phyloP scores from a whole-genome alignment of 2,797 vertebrate genomes.

The Intellagama lesueurii region DNA sequence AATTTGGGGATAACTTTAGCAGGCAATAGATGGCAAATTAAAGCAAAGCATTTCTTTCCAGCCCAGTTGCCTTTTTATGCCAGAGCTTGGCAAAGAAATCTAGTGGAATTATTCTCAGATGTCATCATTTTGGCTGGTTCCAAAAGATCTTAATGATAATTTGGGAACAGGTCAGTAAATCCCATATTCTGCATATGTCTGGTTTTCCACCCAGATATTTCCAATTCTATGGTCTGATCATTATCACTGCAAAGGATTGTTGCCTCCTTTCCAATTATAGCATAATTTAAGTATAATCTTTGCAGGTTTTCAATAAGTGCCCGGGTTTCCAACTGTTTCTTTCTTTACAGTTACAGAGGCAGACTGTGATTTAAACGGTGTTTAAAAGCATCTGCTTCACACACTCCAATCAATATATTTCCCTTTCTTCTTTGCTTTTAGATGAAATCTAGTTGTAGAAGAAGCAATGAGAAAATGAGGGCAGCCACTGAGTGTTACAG shows the following conservation, averaged over 20 bases:
- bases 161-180: conserved; percentile 23
- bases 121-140: conserved; percentile 27
- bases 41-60: conserved; percentile 38
- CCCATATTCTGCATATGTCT: neutral
- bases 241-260: neutral
- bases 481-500: neutral
- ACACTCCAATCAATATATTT: conserved; percentile 30
- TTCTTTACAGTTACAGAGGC: conserved; percentile 13
- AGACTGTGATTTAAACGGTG: conserved; percentile 34
- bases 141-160: conserved; percentile 37
- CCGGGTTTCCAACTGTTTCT: neutral
- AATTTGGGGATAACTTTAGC: conserved; percentile 28
- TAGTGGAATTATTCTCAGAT: conserved; percentile 35
- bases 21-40: conserved; percentile 31
- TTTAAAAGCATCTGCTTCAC: conserved; percentile 38
- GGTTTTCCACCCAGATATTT: conserved; percentile 18
- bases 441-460: conserved; percentile 22
- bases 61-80: conserved; percentile 5
- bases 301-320: conserved; percentile 9
- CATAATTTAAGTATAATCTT: neutral
- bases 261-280: conserved; percentile 14
- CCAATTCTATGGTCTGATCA: neutral
- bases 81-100: conserved; percentile 42
- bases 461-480: conserved; percentile 11
- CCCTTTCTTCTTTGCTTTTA: conserved; percentile 33